Evolutionary conservation across 2,888 invertebrate species (phyloP).

Genomic region (Neocrepidodera transversa): DNA sequence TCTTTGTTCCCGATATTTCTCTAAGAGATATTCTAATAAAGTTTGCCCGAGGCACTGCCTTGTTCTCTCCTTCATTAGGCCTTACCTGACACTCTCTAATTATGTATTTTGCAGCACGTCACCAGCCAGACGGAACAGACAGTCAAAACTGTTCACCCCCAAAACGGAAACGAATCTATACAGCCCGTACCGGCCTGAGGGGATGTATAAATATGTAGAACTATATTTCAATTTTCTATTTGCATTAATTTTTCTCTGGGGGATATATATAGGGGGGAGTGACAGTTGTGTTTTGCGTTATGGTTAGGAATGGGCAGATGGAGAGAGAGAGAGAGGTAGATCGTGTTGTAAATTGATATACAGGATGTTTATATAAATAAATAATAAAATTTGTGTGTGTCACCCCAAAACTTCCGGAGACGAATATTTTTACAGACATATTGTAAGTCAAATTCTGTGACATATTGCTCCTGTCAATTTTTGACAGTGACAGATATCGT

Average conservation of each 20-base stretch:
- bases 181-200: constrained; percentile 24
- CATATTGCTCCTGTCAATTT: too few species aligned
- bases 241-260: constrained; percentile 50
- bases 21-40: constrained; percentile 9
- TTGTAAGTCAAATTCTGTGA: too few species aligned
- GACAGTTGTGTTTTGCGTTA: constrained; percentile 11
- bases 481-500: too few species aligned
- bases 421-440: too few species aligned
- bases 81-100: constrained; percentile 60
- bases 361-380: background rate
- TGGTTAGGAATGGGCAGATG: background rate
- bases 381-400: too few species aligned
- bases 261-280: constrained; percentile 39
- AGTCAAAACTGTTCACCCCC: constrained; percentile 44
- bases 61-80: constrained; percentile 53
- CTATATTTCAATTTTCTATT: constrained; percentile 51
- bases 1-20: constrained; percentile 6
- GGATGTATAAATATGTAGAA: constrained; percentile 51
- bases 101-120: constrained; percentile 57
- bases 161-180: constrained; percentile 20
- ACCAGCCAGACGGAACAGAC: constrained; percentile 41
- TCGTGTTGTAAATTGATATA: background rate
- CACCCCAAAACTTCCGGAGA: too few species aligned
- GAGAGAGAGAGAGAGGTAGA: too few species aligned
- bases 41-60: constrained; percentile 46